phyloP scores from a whole-genome alignment of 2,113 vertebrate genomes.

The Numida meleagris region DNA sequence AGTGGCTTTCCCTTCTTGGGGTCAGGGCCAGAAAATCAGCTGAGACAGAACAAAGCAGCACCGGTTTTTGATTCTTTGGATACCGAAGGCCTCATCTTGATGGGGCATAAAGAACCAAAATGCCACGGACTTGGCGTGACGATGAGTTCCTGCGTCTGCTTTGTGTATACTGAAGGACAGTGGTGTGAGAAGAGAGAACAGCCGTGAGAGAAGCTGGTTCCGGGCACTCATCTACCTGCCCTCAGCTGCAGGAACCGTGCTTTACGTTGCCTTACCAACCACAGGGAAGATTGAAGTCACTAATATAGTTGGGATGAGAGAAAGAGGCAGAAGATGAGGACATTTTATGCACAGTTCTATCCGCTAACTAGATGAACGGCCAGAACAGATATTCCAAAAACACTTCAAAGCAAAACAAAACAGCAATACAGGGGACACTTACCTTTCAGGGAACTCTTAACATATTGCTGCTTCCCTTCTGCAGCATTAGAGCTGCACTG shows the following conservation, averaged over 20 bases:
- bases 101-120: background rate
- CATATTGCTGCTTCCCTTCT: background rate
- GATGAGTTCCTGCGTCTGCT: background rate
- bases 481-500: background rate
- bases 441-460: background rate
- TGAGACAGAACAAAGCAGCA: background rate
- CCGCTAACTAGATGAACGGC: background rate
- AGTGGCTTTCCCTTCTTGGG: background rate
- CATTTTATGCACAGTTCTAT: background rate
- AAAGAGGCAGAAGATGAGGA: background rate
- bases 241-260: background rate
- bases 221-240: background rate
- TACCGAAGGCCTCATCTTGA: background rate
- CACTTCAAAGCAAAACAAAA: background rate
- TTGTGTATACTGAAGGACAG: background rate
- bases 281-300: background rate
- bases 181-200: background rate
- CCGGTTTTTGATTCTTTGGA: background rate
- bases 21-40: background rate
- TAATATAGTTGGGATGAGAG: background rate
- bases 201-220: background rate
- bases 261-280: background rate
- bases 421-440: background rate
- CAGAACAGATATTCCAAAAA: background rate
- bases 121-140: fast-evolving